These are phyloP conservation scores for Eupithecia insigniata DNA, from an alignment of 2,888 invertebrate genomes.

Conservation along the genomic window DNA sequence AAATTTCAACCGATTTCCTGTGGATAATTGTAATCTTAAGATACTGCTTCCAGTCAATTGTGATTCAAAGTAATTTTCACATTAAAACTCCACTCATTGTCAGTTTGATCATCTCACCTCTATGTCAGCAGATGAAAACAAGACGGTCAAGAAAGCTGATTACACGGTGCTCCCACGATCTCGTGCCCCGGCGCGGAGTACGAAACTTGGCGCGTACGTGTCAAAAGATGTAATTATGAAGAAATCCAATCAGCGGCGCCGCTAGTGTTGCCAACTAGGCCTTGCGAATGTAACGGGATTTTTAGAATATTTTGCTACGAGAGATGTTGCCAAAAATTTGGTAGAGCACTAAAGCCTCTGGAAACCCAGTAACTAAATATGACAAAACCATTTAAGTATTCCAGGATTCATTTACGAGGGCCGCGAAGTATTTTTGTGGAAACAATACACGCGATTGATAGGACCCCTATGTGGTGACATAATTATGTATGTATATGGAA, in stretches of 20 bases:
- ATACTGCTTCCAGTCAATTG: not conserved
- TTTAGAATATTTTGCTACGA: not conserved
- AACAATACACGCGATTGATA: not conserved
- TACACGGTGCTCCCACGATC: constrained; percentile 83
- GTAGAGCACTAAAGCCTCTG: constrained; percentile 8
- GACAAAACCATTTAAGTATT: not conserved
- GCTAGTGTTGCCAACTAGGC: constrained; percentile 31
- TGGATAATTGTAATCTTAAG: not conserved
- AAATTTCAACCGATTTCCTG: not conserved
- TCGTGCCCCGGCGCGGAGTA: constrained; percentile 76
- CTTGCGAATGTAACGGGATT: not conserved
- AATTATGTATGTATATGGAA: too few species aligned
- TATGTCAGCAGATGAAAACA: constrained; percentile 72
- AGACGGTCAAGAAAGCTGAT: constrained; percentile 81
- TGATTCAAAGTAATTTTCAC: not conserved
- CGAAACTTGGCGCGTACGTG: constrained; percentile 82
- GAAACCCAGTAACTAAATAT: not conserved
- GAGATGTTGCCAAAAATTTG: constrained; percentile 3
- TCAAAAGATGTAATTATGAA: constrained; percentile 85
- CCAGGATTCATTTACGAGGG: not conserved
- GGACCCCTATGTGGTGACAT: not conserved
- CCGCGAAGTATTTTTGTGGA: not conserved
- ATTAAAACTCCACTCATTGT: constrained; percentile 35
- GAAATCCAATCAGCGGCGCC: constrained; percentile 81
- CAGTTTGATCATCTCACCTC: constrained; percentile 59